Evolutionary conservation across 2,113 vertebrate species (phyloP).

Genomic region (Tonatia bakeri): DNA sequence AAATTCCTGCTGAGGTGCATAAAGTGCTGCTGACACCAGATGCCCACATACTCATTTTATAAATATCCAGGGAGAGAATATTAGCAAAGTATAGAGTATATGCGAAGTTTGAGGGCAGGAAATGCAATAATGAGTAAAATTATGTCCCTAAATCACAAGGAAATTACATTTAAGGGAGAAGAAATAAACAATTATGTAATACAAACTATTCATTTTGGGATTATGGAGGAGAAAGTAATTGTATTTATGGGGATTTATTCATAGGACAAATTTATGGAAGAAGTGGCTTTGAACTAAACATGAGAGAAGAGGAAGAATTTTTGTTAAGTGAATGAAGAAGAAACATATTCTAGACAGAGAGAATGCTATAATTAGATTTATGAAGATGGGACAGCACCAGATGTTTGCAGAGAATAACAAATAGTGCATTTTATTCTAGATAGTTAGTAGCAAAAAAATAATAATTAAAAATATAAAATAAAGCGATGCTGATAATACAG

Average conservation of each 20-base stretch:
- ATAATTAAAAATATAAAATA: not conserved
- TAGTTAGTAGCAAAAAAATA: not conserved
- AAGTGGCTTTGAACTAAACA: not conserved
- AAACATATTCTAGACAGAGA: not conserved
- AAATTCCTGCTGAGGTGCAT: not conserved
- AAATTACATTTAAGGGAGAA: not conserved
- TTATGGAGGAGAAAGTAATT: not conserved
- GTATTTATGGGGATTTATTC: not conserved
- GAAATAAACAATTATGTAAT: not conserved
- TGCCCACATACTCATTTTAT: not conserved
- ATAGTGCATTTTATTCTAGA: not conserved
- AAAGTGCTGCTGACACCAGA: not conserved
- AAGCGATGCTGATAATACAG: not conserved
- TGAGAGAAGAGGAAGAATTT: not conserved
- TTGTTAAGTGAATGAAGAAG: not conserved
- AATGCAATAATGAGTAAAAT: not conserved
- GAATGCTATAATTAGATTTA: slow-evolving; percentile 25
- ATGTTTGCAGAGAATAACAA: slow-evolving; percentile 22
- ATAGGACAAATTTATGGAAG: not conserved
- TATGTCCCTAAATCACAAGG: not conserved
- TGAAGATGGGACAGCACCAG: not conserved
- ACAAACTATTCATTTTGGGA: not conserved
- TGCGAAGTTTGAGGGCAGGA: not conserved
- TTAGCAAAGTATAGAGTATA: not conserved
- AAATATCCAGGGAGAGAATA: not conserved